Base-by-base conservation (phyloP, 2,113 vertebrate species). In the Ailurus styani region DNA sequence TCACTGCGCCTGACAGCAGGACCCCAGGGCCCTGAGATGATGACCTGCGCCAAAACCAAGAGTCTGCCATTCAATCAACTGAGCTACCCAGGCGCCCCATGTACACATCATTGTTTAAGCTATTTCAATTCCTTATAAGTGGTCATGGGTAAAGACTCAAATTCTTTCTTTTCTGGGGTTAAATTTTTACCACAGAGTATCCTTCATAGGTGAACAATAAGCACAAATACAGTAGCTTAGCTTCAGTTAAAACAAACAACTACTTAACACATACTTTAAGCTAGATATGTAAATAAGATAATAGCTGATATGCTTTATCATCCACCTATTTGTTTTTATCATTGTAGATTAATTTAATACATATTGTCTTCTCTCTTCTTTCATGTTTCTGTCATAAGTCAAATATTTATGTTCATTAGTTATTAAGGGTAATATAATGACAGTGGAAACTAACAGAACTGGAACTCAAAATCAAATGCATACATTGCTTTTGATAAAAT, bases 381-480 rank as follows among this genome's bases (percentile, higher is more conserved):
- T 21, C 21, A 87, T 91, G 17, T 88, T 90, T 91, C 37, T 78
- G 29, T 73, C 54, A 93, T 60, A 73, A 73, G 47, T 18, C 93
- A 54, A 54, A 34, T 87, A 81, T 81, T 78, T 75, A 62, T 95
- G 6, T 7, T 68, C 17, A 50, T 82, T 90, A 87, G 45, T 88
- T 77, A 83, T 82, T 78, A 73, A 50, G 6, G 9, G 57, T 12
- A 52, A 31, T 7, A 64, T 31, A 82, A 62, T 72, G 7, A 79
- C 6, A 52, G 29, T 72, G 40, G 4, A 54, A 90, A 72, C 82
- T 37, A 55, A 54, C 82, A 87, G 29, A 87, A 79, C 8, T 79
- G 5, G 47, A 45, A 95, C 23, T 93, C 52, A 85, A 91, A 95
- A 68, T 96, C 66, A 96, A 87, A 93, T 73, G 27, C 6, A 68